These are phyloP conservation scores for Leucophenga maculata DNA, from an alignment of 2,888 invertebrate genomes.

Conservation along the genomic window DNA sequence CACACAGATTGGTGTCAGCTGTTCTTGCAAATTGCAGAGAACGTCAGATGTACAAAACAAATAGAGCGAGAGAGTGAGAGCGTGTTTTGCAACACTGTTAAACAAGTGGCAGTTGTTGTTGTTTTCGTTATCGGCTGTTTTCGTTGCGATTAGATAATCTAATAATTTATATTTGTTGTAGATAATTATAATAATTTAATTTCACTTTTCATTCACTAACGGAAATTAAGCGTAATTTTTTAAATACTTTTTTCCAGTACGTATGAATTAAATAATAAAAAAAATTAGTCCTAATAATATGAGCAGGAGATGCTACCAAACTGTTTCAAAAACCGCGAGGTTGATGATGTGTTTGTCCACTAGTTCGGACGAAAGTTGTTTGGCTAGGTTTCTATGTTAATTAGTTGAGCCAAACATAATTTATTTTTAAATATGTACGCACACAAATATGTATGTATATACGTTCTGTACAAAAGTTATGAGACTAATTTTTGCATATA, in stretches of 20 bases:
- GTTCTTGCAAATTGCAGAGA: not conserved
- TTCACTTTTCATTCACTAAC: too few relatives aligned
- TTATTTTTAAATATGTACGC: not conserved
- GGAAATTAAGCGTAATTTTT: too few relatives aligned
- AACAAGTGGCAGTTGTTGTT: conserved; percentile 39
- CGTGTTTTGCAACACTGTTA: not conserved
- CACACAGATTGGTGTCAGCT: not conserved
- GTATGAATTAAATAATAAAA: too few relatives aligned
- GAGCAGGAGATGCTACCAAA: too few relatives aligned
- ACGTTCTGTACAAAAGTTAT: not conserved
- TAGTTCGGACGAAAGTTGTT: not conserved
- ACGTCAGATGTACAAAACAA: not conserved
- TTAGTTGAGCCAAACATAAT: not conserved
- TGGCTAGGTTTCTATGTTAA: not conserved
- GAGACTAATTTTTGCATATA: too few relatives aligned
- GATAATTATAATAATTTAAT: conserved; percentile 1
- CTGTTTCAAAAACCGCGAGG: too few relatives aligned
- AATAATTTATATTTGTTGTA: not conserved
- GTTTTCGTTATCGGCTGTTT: conserved; percentile 24
- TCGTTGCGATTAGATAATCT: conserved; percentile 49
- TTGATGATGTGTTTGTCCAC: too few relatives aligned
- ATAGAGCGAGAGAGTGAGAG: conserved; percentile 17
- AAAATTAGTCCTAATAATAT: too few relatives aligned
- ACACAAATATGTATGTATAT: not conserved
- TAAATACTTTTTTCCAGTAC: too few relatives aligned